phyloP scores from a whole-genome alignment of 2,888 invertebrate genomes.

The Aleiodes alternator region DNA sequence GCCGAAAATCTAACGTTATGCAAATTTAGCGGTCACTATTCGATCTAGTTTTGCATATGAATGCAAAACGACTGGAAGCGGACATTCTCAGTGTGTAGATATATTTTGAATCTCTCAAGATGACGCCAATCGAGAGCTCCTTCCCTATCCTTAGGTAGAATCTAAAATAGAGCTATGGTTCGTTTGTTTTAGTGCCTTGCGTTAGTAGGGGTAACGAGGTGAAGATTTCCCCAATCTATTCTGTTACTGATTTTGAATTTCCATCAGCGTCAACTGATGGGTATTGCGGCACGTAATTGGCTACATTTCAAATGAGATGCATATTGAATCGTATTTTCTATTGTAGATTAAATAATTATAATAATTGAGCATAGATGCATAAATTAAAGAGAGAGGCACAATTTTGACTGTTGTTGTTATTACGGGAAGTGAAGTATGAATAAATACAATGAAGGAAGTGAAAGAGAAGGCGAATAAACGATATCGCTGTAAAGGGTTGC shows the following conservation, averaged over 20 bases:
- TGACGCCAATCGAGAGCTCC: conserved; percentile 69
- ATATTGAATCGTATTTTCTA: no score
- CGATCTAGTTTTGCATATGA: conserved; percentile 74
- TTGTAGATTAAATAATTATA: no score
- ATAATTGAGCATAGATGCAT: conserved; percentile 48
- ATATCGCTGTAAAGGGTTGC: conserved; percentile 72
- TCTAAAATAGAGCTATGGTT: conserved; percentile 61
- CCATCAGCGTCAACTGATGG: no score
- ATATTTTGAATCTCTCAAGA: conserved; percentile 65
- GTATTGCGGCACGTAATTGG: no score
- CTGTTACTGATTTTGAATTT: no score
- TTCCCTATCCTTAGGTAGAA: conserved; percentile 46
- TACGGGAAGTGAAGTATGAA: conserved; percentile 50
- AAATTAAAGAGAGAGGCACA: conserved; percentile 56
- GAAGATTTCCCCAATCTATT: not conserved
- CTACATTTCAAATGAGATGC: no score
- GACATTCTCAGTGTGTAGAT: conserved; percentile 44
- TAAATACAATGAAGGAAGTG: conserved; percentile 53
- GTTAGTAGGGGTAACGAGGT: conserved; percentile 53
- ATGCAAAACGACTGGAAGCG: conserved; percentile 59
- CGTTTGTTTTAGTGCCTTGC: conserved; percentile 69
- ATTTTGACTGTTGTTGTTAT: conserved; percentile 67
- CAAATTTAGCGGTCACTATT: conserved; percentile 71
- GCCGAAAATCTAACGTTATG: conserved; percentile 75
- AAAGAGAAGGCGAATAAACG: conserved; percentile 47